phyloP scores from a whole-genome alignment of 2,888 invertebrate genomes.

The Alviniconcha strummeri region DNA sequence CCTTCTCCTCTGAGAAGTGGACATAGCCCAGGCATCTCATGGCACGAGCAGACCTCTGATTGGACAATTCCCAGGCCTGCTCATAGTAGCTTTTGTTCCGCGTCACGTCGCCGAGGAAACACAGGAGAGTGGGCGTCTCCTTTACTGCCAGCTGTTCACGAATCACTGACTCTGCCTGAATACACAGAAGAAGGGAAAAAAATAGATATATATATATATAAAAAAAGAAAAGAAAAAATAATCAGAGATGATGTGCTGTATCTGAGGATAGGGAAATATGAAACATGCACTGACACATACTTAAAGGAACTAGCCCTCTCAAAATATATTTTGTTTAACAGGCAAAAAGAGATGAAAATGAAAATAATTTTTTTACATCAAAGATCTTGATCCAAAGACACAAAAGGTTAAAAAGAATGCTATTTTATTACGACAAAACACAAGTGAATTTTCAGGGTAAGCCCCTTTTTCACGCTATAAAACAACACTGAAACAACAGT shows the following conservation, averaged over 20 bases:
- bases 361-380: too few relatives aligned
- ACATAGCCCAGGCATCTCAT: slow-evolving; percentile 89
- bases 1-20: slow-evolving; percentile 68
- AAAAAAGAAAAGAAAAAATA: background rate
- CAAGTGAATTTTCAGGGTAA: too few relatives aligned
- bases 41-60: slow-evolving; percentile 86
- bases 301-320: too few relatives aligned
- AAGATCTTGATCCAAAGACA: too few relatives aligned
- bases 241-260: background rate
- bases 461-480: too few relatives aligned
- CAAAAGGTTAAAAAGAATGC: too few relatives aligned
- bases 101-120: slow-evolving; percentile 91
- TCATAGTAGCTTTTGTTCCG: slow-evolving; percentile 87
- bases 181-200: background rate
- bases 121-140: slow-evolving; percentile 90
- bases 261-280: too few relatives aligned
- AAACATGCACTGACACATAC: too few relatives aligned
- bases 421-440: too few relatives aligned
- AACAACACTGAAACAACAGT: too few relatives aligned
- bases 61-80: slow-evolving; percentile 93
- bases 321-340: too few relatives aligned
- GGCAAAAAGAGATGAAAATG: too few relatives aligned
- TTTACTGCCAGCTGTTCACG: slow-evolving; percentile 84
- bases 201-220: background rate
- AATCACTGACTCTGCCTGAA: slow-evolving; percentile 90